Base-by-base conservation (phyloP, 2,888 invertebrate genomes). In the Colletes collaris region DNA sequence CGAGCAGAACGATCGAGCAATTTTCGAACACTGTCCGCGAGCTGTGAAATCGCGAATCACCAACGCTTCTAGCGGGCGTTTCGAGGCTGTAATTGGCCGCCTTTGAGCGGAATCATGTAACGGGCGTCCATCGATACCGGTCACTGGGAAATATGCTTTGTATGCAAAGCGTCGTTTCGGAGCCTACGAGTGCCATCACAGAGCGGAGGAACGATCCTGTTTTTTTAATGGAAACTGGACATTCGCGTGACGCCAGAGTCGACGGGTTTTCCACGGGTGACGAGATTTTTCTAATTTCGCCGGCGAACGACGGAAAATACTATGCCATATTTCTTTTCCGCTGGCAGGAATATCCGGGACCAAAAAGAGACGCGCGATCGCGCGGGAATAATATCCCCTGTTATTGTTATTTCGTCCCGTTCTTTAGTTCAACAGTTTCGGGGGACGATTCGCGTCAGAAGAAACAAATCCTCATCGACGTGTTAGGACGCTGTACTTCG, bases 91-190 rank as follows among this genome's bases (percentile, higher is more conserved):
- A 81, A 84, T 84, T 84, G 74, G 66, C 67, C 75, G 67, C 64
- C 75, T 83, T 79, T 84, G 83, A 84, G 72, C 81, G 73, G 64
- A 56, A 70, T 75, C 75, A 50, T 79, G 71, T 79, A 76, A 79
- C 62, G 79, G 65, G 69, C 74, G 84, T 63, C 27, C 59, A 74
- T 77, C 70, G 62, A 71, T 59, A 53, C 55, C 44, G 66, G 70
- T 58, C 70, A 59, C 53, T 63, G 62, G 66, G 81, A 64, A 81
- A 83, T 77, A 76, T 62, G 71, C 65, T 79, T 77, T 76, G 71
- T 62, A 79, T 66, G 78, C 78, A 65, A 78, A 78, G 63, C 68
- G 68, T 67, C 46, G 60, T 56, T 49, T 16, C 68, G 8, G n/a
- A 4, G 52, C 44, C 76, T 44, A 44, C 40, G 75, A 27, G 37